Evolutionary conservation across 2,113 vertebrate species (phyloP).

Genomic region (Urocitellus parryii): DNA sequence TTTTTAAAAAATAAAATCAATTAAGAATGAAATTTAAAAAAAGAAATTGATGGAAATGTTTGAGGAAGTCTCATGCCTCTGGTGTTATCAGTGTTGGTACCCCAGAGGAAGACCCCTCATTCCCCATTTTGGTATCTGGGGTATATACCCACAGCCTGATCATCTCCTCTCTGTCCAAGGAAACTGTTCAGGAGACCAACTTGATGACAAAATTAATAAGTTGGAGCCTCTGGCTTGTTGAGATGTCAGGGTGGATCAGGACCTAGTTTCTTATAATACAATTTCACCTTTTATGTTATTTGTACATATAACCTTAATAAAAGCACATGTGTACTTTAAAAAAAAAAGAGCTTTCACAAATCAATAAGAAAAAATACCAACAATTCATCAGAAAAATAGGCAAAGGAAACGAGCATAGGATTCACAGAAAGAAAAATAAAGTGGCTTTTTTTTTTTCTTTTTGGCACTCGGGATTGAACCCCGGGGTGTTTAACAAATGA

Average conservation of each 20-base stretch:
- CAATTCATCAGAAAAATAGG: constrained; percentile 2
- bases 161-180: neutral
- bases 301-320: constrained; percentile 15
- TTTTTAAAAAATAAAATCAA: no score
- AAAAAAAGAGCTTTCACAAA: constrained; percentile 1
- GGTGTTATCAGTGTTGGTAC: neutral
- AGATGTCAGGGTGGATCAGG: neutral
- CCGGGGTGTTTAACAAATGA: no score
- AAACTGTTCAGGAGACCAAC: neutral
- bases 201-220: neutral
- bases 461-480: no score
- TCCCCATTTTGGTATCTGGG: neutral
- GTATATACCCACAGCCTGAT: neutral
- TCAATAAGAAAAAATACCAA: constrained; percentile 12
- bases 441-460: no score
- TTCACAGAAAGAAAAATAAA: neutral
- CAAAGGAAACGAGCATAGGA: neutral
- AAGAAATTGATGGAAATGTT: neutral
- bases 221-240: neutral
- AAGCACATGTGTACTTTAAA: neutral
- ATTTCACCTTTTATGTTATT: constrained; percentile 8
- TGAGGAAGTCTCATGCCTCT: neutral
- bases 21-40: no score
- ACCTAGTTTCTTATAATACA: neutral
- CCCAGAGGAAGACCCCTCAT: neutral